Percentiles rank a stretch among this genome's conserved stretches.
Conservation (phyloP, 1,140 invertebrate species). For the Palaemon carinicauda region DNA sequence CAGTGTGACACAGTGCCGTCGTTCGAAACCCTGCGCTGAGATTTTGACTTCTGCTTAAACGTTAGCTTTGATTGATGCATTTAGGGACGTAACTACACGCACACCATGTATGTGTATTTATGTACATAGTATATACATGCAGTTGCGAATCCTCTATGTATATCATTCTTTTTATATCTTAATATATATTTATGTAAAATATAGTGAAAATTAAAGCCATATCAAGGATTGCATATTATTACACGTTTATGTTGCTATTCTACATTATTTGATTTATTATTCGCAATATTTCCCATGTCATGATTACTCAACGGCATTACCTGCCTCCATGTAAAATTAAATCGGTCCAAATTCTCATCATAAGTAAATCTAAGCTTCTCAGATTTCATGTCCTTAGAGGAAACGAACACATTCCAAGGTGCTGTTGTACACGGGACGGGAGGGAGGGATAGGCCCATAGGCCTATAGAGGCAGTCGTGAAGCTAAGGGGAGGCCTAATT, state of each 20-base stretch:
- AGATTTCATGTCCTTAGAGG: neutral
- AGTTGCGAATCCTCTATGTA: too few species aligned
- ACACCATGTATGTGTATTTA: too few species aligned
- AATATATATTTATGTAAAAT: too few species aligned
- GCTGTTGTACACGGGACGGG: conserved; percentile 11
- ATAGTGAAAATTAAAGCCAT: too few species aligned
- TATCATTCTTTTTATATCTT: too few species aligned
- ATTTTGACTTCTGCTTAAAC: neutral
- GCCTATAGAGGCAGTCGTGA: neutral
- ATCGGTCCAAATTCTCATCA: too few species aligned
- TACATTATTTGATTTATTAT: too few species aligned
- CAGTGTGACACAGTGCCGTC: conserved; percentile 10
- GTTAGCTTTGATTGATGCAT: too few species aligned
- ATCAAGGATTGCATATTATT: too few species aligned
- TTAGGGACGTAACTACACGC: too few species aligned
- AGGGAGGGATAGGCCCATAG: conserved; percentile 5
- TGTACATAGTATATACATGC: neutral
- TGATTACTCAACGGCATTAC: neutral
- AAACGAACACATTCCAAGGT: conserved; percentile 41
- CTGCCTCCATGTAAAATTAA: neutral
- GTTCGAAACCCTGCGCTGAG: neutral
- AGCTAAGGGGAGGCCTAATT: conserved; percentile 7
- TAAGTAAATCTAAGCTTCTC: too few species aligned
- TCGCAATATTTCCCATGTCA: neutral
- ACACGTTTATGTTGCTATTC: too few species aligned